A percentile compares a stretch with the other conserved stretches of the same genome.
Conservation (phyloP, 1,140 invertebrate species). For the Diorhabda sublineata region DNA sequence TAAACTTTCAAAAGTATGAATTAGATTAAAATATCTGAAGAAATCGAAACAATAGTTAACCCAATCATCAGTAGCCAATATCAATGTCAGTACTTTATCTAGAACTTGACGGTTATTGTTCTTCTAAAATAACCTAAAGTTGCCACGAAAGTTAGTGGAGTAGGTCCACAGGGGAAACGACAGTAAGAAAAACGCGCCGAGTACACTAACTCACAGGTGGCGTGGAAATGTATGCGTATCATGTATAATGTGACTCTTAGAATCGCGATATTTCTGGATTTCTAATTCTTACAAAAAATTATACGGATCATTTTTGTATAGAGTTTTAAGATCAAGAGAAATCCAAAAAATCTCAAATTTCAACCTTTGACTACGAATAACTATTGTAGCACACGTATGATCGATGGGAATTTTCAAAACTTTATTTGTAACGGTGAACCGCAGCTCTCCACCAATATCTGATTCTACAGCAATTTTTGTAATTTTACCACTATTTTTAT, state of each 20-base stretch:
- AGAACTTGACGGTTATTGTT: background rate
- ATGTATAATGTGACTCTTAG: background rate
- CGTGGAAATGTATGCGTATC: background rate
- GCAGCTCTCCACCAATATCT: too few species aligned
- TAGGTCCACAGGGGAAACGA: background rate
- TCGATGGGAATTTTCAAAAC: background rate
- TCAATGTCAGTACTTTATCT: background rate
- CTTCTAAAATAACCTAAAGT: background rate
- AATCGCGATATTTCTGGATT: background rate
- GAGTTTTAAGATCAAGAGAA: background rate
- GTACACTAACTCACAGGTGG: background rate
- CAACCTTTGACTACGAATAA: background rate
- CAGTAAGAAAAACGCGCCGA: background rate
- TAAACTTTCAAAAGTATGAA: background rate
- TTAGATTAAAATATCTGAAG: background rate
- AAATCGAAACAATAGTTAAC: background rate
- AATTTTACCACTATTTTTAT: too few species aligned
- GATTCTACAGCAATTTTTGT: too few species aligned
- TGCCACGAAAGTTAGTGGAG: background rate
- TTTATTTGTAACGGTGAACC: too few species aligned
- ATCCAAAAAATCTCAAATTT: background rate
- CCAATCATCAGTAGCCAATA: background rate
- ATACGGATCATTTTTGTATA: background rate
- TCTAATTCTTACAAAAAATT: background rate
- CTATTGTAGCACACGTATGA: background rate